Evolutionary conservation across 2,113 vertebrate species (phyloP), one percentile per base, ranked within the genome.

Genomic region (Pycnonotus jocosus): DNA sequence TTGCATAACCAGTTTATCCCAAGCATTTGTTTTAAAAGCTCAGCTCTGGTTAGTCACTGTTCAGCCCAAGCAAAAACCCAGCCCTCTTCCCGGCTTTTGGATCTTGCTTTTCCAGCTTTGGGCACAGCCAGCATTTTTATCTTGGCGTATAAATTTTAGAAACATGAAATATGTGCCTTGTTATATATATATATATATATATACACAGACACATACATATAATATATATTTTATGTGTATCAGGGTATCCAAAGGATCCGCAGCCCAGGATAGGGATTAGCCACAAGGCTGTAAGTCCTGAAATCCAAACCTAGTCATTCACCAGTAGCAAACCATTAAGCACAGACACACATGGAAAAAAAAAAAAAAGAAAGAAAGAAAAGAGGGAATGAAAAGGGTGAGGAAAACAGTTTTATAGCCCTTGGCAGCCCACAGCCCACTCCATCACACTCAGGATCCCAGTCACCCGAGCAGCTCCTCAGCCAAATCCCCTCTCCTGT

Each of bases 1-100:
- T 96, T 97, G 96, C 96, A 97, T 93, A 97, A 97, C 96, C 94
- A 95, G 96, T 96, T 95, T 86, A 94, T 90, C 92, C 94, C 79
- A 50, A 91, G 90, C 85, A 72, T 86, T 90, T 90, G 71, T 82
- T 94, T 86, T 61, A 92, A 94, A 88, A 95, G 93, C 92, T 86
- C 81, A 24, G 61, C 86, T 90, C 90, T 51, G 12, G 48, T 96
- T 94, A 96, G 90, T 97, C 94, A 95, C 80, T 9, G 15, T 21
- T 90, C 70, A 87, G 87, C 88, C 90, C 71, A 72, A 95, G 73
- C 64, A 82, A 88, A 96, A 96, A 88, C 90, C 94, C 94, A 95
- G 6, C 92, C 95, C 79, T 95, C 74, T 56, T 85, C 56, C 57
- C 38, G 4, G 81, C 33, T 78, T 94, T 72, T 23, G 70, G 84